Conservation (phyloP, 2,888 invertebrate genomes). For the Cerceris rybyensis region DNA sequence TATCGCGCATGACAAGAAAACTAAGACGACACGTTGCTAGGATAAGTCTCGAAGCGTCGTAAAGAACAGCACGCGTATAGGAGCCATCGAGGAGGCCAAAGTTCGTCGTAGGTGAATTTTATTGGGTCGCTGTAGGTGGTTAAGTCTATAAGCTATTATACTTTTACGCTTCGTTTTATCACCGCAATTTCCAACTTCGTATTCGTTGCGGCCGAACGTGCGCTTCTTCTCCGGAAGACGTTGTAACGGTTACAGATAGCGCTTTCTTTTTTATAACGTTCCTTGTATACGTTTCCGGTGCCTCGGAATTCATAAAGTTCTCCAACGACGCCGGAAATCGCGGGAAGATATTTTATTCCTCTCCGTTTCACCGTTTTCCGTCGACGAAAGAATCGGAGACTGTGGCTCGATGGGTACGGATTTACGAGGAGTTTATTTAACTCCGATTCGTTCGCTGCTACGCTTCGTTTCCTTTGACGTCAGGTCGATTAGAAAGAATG, state of each 20-base stretch:
- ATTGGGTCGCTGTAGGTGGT: constrained; percentile 59
- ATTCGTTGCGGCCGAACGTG: constrained; percentile 28
- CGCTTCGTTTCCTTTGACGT: background rate
- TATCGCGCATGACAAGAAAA: constrained; percentile 42
- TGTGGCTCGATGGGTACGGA: background rate
- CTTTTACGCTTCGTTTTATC: constrained; percentile 69
- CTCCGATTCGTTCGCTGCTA: background rate
- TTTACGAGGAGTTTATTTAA: constrained; percentile 7
- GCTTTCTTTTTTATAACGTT: constrained; percentile 5
- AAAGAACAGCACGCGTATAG: background rate
- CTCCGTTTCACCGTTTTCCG: background rate
- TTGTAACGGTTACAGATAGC: constrained; percentile 22
- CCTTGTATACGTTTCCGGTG: background rate
- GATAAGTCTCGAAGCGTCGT: constrained; percentile 6
- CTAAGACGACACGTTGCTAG: constrained; percentile 36
- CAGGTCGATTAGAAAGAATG: constrained; percentile 2
- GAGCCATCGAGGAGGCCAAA: constrained; percentile 30
- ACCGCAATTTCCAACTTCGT: constrained; percentile 52
- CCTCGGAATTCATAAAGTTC: constrained; percentile 15
- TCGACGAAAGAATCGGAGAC: background rate
- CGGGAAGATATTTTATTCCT: constrained; percentile 6
- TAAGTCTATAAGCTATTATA: constrained; percentile 67
- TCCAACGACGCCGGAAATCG: constrained; percentile 13
- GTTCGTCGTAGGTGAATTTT: constrained; percentile 47
- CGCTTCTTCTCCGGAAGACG: constrained; percentile 18